These are phyloP conservation scores for Pseudocheirus occidentalis DNA, from an alignment of 2,797 vertebrate species.

Conservation along the genomic window DNA sequence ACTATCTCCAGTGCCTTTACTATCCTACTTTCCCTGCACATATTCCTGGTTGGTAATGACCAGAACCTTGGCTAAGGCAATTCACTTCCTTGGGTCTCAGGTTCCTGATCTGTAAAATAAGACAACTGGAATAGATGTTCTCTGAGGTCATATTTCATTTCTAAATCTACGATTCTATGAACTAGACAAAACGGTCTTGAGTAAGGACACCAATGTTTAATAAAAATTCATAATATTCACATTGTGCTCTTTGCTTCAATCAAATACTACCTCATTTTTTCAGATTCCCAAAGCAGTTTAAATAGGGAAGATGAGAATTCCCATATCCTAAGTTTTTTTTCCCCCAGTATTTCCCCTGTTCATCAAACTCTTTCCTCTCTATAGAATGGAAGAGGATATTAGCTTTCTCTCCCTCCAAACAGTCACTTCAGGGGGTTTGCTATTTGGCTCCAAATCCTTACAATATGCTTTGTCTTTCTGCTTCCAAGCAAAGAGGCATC, in stretches of 20 bases:
- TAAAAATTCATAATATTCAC: background rate
- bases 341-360: background rate
- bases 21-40: background rate
- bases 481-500: slow-evolving; percentile 17
- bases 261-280: slow-evolving; percentile 14
- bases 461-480: slow-evolving; percentile 57
- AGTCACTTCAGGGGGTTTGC: background rate
- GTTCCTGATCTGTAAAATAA: background rate
- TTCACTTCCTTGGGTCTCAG: background rate
- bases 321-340: background rate
- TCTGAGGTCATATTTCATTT: background rate
- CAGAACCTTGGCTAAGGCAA: background rate
- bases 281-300: background rate
- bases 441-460: slow-evolving; percentile 29
- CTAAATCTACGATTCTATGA: background rate
- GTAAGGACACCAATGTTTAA: background rate
- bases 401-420: background rate
- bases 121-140: background rate
- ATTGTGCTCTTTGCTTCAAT: background rate
- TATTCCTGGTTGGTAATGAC: background rate
- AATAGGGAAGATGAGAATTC: background rate
- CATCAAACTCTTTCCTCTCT: background rate
- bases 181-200: background rate
- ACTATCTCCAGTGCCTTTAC: background rate
- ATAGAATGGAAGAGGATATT: background rate